Base-by-base conservation (phyloP, 2,797 vertebrate genomes). In the Halcyon smyrnensis region DNA sequence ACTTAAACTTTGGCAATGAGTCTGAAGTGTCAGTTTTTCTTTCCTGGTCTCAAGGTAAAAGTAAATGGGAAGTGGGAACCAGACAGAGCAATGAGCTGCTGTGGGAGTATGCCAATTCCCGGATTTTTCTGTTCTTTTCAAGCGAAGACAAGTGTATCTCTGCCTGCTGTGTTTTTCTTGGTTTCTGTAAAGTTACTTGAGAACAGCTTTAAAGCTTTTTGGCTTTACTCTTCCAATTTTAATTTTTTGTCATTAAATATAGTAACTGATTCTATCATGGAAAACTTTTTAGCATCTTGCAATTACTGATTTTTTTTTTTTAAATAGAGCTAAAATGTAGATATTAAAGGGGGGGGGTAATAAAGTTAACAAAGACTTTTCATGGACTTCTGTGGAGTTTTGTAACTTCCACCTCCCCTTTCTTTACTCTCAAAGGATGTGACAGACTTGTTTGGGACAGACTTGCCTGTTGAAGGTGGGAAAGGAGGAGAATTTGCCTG, bases 401-500 rank as follows among this genome's bases (percentile, higher is more conserved):
- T 78, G 12, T 81, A 34, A 45, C 46, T 74, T 13, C 12, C 25
- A 34, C 41, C 15, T 15, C 12, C 24, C 32, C 24, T 34, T 86
- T 64, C 62, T 70, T 23, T 75, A 3, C 16, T 79, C 60, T 79
- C 71, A 78, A 97, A 99, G 99, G 99, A 99, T 83, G 99, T 99
- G 69, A 99, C 99, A 5, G 99, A 99, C 97, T 97, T 99, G 65
- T 99, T 99, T 98, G 99, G 99, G 73, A 99, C 99, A 18, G 99
- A 99, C 96, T 98, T 99, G 50, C 99, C 99, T n/a, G 99, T 99
- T 82, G 99, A 99, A 97, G 99, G 99, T 56, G 99, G 99, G 15
- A 99, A 99, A 90, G 99, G 99, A 77, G 99, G 99, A 91, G 99
- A 99, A 97, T 99, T 99, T 98, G 99, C 99, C 0, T 99, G 99